Evolutionary conservation across 1,140 invertebrate genomes (phyloP).

Genomic region (Anadara kagoshimensis): DNA sequence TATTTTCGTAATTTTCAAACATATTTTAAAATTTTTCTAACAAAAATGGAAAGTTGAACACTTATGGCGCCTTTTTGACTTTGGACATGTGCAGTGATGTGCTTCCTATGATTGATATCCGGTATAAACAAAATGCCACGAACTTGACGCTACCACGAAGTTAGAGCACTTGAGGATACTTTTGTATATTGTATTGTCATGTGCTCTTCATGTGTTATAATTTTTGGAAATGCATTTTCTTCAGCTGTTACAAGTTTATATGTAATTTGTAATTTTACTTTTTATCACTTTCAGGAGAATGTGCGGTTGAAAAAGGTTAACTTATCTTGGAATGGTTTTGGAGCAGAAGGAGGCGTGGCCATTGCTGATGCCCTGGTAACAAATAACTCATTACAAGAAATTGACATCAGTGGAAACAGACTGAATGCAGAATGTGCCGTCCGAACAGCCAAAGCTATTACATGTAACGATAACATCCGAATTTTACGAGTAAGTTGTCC

Average conservation of each 20-base stretch:
- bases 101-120: too few relatives aligned
- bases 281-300: conserved; percentile 65
- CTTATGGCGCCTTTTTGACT: too few relatives aligned
- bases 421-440: conserved; percentile 60
- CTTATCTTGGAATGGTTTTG: conserved; percentile 73
- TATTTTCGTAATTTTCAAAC: too few relatives aligned
- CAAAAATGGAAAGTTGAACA: too few relatives aligned
- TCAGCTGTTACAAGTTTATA: not conserved
- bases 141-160: too few relatives aligned
- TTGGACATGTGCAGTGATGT: too few relatives aligned
- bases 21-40: too few relatives aligned
- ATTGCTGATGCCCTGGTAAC: conserved; percentile 67
- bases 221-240: not conserved
- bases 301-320: conserved; percentile 69
- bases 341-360: conserved; percentile 65
- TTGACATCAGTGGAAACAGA: conserved; percentile 71
- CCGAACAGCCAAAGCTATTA: conserved; percentile 67
- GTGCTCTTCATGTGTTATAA: not conserved
- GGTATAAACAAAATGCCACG: too few relatives aligned
- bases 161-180: too few relatives aligned
- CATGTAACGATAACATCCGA: conserved; percentile 67
- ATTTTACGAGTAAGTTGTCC: conserved; percentile 61
- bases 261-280: not conserved
- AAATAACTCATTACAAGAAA: conserved; percentile 66
- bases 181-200: not conserved